Conservation (phyloP, 2,888 invertebrate genomes). For the Aelia acuminata region DNA sequence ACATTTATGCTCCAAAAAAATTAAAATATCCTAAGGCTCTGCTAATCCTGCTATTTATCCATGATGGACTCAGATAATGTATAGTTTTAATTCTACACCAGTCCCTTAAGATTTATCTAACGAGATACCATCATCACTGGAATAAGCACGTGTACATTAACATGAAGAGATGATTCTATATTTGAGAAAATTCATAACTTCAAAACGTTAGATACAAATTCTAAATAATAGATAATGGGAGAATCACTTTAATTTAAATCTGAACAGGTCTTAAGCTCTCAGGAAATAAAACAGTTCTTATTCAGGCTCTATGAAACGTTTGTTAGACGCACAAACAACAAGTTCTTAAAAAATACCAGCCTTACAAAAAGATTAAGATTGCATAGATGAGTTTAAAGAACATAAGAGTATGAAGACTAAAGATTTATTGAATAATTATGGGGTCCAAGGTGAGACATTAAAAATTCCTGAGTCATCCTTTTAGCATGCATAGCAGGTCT, state of each 20-base stretch:
- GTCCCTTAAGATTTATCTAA: too few species aligned
- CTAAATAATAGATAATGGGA: too few species aligned
- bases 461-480: background rate
- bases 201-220: too few species aligned
- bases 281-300: background rate
- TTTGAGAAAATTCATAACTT: too few species aligned
- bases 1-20: background rate
- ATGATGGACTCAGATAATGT: too few species aligned
- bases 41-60: background rate
- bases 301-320: background rate
- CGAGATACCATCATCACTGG: too few species aligned
- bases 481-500: background rate
- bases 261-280: too few species aligned
- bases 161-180: too few species aligned
- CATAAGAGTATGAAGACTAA: too few species aligned
- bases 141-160: too few species aligned
- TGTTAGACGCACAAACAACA: background rate
- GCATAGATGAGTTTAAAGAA: background rate
- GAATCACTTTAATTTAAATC: too few species aligned
- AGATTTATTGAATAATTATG: background rate
- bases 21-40: background rate
- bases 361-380: background rate
- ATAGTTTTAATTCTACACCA: background rate
- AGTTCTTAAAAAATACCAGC: background rate
- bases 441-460: too few species aligned